phyloP scores from a whole-genome alignment of 2,797 vertebrate species.

The Crocidura indochinensis region DNA sequence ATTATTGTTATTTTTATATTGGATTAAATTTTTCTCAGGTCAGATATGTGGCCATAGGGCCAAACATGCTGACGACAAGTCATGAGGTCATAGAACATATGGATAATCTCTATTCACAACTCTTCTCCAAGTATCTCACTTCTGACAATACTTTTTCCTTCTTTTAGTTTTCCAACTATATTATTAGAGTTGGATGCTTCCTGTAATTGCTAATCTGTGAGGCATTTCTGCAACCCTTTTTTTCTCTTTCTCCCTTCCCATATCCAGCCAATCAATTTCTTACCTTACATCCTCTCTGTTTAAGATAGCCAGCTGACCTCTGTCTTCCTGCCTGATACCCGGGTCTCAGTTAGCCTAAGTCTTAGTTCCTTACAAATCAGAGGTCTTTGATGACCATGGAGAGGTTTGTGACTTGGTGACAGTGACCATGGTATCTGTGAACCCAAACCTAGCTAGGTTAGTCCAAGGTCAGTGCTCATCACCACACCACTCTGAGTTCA shows the following conservation, averaged over 20 bases:
- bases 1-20: neutral
- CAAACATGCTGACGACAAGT: neutral
- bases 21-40: neutral
- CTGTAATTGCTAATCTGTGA: neutral
- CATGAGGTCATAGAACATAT: accelerated
- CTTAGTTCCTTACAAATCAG: neutral
- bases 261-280: neutral
- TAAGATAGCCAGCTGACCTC: neutral
- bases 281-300: neutral
- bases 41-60: neutral
- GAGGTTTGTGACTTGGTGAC: neutral
- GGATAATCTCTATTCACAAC: too few species aligned
- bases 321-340: neutral
- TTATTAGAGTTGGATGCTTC: neutral
- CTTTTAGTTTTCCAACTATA: neutral
- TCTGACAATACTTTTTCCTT: neutral
- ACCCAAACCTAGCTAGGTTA: neutral
- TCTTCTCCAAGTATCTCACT: neutral
- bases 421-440: neutral
- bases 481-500: neutral
- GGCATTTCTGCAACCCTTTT: too few species aligned
- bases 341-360: neutral
- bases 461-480: neutral
- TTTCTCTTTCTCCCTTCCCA: neutral
- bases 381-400: neutral